Percentiles rank a stretch among this genome's conserved stretches.
phyloP scores from a whole-genome alignment of 2,888 invertebrate species.

The Spicauda simplicius region DNA sequence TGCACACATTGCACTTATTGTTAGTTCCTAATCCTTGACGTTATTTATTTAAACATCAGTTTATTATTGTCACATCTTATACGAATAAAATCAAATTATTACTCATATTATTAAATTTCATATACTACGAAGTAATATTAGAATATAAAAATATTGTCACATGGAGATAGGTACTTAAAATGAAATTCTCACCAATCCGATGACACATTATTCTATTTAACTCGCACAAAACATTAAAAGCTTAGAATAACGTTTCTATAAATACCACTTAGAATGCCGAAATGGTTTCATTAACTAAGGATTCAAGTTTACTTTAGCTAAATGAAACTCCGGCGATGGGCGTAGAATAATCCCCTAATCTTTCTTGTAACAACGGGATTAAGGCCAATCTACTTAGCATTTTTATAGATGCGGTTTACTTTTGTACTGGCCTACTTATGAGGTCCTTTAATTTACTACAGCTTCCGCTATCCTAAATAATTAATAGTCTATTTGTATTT shows the following conservation, averaged over 20 bases:
- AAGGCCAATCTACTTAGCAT: slow-evolving; percentile 19
- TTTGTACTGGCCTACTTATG: slow-evolving; percentile 6
- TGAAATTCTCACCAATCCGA: too few species aligned
- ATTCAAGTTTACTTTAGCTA: slow-evolving; percentile 2
- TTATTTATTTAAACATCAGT: too few species aligned
- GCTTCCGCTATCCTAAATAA: not conserved
- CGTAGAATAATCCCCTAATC: slow-evolving; percentile 21
- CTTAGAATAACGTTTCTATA: not conserved
- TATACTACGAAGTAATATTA: too few species aligned
- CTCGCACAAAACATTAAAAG: too few species aligned
- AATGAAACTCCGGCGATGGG: slow-evolving; percentile 33
- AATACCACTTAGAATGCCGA: not conserved
- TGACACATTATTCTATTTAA: too few species aligned
- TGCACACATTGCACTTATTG: too few species aligned
- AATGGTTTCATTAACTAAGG: not conserved
- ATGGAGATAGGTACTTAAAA: too few species aligned
- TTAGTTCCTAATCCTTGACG: too few species aligned
- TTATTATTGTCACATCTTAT: too few species aligned
- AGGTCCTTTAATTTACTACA: slow-evolving; percentile 14
- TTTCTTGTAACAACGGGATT: slow-evolving; percentile 20
- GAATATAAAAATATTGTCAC: too few species aligned
- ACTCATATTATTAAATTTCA: too few species aligned
- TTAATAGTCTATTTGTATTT: slow-evolving; percentile 7
- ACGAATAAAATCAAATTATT: too few species aligned
- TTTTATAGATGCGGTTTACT: slow-evolving; percentile 13